Conservation (phyloP, 2,888 invertebrate genomes). For the Drepana falcataria region DNA sequence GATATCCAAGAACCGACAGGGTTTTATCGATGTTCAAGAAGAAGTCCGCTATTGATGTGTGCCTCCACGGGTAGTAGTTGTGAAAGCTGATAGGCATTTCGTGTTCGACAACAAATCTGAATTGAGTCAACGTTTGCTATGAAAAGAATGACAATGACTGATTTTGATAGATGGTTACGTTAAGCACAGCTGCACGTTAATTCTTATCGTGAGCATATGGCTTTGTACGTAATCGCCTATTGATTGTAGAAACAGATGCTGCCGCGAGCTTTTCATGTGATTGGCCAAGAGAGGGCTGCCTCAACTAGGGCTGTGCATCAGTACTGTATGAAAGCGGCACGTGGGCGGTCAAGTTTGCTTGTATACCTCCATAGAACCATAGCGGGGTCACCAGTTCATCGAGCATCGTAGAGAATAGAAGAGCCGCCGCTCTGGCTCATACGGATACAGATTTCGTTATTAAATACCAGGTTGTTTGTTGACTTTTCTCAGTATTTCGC, state of each 20-base stretch:
- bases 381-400: constrained; percentile 60
- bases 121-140: constrained; percentile 27
- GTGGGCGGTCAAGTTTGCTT: constrained; percentile 72
- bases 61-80: constrained; percentile 42
- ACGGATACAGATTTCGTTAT: constrained; percentile 48
- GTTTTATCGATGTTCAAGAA: constrained; percentile 40
- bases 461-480: constrained; percentile 54
- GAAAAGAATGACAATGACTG: constrained; percentile 44
- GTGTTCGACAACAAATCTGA: constrained; percentile 24
- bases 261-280: constrained; percentile 9
- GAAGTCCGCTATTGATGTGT: constrained; percentile 37
- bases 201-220: constrained; percentile 18
- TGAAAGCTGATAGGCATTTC: constrained; percentile 45
- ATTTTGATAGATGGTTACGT: constrained; percentile 34
- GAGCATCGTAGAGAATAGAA: constrained; percentile 40
- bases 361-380: constrained; percentile 49
- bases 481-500: constrained; percentile 51
- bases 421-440: constrained; percentile 54
- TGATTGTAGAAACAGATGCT: constrained; percentile 33
- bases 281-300: constrained; percentile 16
- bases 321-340: constrained; percentile 37
- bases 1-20: constrained; percentile 49
- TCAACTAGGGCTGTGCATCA: constrained; percentile 27
- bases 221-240: constrained; percentile 17
- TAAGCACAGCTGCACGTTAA: constrained; percentile 17